phyloP scores from a whole-genome alignment of 2,888 invertebrate genomes.

The Coecobrya sp. region DNA sequence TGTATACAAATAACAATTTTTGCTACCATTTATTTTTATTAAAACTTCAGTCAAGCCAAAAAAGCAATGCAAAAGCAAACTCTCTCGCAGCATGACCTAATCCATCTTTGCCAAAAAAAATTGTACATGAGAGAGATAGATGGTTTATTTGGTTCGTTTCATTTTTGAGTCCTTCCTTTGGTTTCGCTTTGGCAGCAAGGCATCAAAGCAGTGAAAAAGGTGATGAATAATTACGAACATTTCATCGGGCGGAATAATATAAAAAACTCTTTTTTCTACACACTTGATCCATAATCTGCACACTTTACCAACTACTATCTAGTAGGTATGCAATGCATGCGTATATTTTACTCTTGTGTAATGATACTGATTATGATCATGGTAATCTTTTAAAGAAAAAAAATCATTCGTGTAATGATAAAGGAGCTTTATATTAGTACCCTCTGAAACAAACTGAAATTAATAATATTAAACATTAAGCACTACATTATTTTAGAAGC shows the following conservation, averaged over 20 bases:
- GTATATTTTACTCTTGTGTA: background rate
- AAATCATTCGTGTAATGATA: slow-evolving; percentile 61
- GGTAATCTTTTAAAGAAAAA: slow-evolving; percentile 7
- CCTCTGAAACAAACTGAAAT: slow-evolving; percentile 3
- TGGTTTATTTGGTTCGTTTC: slow-evolving; percentile 64
- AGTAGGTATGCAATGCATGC: background rate
- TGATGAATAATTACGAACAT: slow-evolving; percentile 79
- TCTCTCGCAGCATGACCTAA: slow-evolving; percentile 71
- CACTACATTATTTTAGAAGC: background rate
- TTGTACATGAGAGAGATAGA: slow-evolving; percentile 50
- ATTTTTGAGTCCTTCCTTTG: slow-evolving; percentile 17
- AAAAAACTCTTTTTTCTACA: slow-evolving; percentile 60
- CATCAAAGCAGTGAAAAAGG: slow-evolving; percentile 67
- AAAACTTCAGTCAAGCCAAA: background rate
- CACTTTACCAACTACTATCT: slow-evolving; percentile 6
- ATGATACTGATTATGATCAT: slow-evolving; percentile 44
- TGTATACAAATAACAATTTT: slow-evolving; percentile 51
- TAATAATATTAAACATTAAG: slow-evolving; percentile 28
- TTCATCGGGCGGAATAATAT: slow-evolving; percentile 74
- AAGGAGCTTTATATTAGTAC: slow-evolving; percentile 7
- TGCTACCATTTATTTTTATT: slow-evolving; percentile 51
- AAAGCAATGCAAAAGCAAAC: background rate
- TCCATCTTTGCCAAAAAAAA: slow-evolving; percentile 80
- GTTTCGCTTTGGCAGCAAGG: slow-evolving; percentile 14
- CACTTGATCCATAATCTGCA: slow-evolving; percentile 64